A percentile compares a stretch with the other conserved stretches of the same genome.
These are phyloP conservation scores for Carpatolechia fugitivella DNA, from an alignment of 2,888 invertebrate species.

Conservation along the genomic window DNA sequence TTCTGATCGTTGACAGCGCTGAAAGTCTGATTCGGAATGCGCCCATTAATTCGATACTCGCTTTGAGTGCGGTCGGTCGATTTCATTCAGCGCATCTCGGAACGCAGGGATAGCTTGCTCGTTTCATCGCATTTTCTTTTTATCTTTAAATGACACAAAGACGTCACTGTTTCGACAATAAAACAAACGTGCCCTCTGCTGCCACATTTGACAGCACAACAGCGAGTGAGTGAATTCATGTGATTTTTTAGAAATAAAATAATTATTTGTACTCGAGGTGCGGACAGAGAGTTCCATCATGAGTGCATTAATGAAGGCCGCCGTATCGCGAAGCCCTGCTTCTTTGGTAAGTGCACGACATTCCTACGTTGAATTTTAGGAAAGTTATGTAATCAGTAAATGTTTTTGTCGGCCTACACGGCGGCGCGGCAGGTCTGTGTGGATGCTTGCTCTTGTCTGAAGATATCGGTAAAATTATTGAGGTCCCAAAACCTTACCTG, in stretches of 20 bases:
- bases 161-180: neutral
- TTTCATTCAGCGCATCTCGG: too few species aligned
- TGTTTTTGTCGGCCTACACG: slow-evolving; percentile 35
- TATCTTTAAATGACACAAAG: too few species aligned
- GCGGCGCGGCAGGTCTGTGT: neutral
- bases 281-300: slow-evolving; percentile 79
- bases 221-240: slow-evolving; percentile 25
- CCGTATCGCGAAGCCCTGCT: slow-evolving; percentile 63
- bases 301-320: slow-evolving; percentile 73
- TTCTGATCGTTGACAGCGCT: too few species aligned
- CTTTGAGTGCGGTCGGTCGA: too few species aligned
- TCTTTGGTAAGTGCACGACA: slow-evolving; percentile 54
- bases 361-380: neutral
- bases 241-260: slow-evolving; percentile 23
- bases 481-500: too few species aligned
- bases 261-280: slow-evolving; percentile 64
- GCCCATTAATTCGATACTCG: too few species aligned
- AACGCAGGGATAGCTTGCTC: too few species aligned
- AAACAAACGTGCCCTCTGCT: neutral
- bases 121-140: too few species aligned
- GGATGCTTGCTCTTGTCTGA: neutral
- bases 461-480: neutral
- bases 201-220: slow-evolving; percentile 17
- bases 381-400: slow-evolving; percentile 64
- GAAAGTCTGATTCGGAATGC: too few species aligned